Evolutionary conservation across 2,113 vertebrate species (phyloP).

Genomic region (Acanthochromis polyacanthus): DNA sequence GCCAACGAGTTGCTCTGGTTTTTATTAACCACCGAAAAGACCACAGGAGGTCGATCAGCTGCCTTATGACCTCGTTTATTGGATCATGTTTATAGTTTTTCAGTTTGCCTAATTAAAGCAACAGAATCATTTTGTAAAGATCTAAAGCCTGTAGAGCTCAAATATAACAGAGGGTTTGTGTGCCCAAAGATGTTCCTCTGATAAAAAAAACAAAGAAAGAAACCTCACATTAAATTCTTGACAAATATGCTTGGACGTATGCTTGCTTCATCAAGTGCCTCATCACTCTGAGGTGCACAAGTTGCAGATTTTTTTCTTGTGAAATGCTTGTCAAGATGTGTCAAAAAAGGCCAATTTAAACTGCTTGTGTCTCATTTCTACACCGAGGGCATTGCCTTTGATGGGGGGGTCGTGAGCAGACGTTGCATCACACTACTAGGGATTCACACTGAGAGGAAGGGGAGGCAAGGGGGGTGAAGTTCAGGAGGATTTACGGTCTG

Average conservation of each 20-base stretch:
- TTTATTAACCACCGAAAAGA: slow-evolving; percentile 4
- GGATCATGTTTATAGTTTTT: background rate
- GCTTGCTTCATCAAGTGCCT: no score
- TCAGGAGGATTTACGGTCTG: background rate
- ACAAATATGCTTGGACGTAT: no score
- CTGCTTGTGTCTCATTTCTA: no score
- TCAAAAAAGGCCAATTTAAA: no score
- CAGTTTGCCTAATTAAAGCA: background rate
- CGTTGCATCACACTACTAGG: no score
- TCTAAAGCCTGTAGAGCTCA: background rate
- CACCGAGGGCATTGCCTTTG: no score
- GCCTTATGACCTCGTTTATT: background rate
- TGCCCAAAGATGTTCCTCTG: background rate
- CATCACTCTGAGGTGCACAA: no score
- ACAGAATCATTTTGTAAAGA: background rate
- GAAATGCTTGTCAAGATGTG: no score
- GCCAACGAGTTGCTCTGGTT: slow-evolving; percentile 49
- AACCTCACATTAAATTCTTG: no score
- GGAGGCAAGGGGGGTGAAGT: background rate
- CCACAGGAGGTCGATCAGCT: background rate
- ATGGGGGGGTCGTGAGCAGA: no score
- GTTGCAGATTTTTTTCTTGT: no score
- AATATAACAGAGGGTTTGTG: background rate
- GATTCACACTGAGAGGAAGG: no score
- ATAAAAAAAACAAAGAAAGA: background rate